phyloP scores from a whole-genome alignment of 2,888 invertebrate species.

The Melikaiella ostensackeni region DNA sequence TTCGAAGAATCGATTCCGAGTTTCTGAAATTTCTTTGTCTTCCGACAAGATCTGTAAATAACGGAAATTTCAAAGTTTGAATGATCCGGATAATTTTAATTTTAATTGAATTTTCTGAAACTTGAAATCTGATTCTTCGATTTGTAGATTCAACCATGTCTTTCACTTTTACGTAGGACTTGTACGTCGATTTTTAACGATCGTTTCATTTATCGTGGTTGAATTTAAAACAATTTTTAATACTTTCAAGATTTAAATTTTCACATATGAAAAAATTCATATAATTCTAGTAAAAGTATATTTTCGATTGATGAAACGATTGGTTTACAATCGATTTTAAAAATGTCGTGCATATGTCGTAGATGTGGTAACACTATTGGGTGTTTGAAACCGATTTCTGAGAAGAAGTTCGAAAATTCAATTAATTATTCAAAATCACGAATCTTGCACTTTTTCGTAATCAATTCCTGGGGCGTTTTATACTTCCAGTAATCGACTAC shows the following conservation, averaged over 20 bases:
- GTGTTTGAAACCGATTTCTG: constrained; percentile 42
- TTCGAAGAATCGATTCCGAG: constrained; percentile 42
- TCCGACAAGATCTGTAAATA: constrained; percentile 1
- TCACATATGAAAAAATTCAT: too few relatives aligned
- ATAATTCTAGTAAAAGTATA: neutral
- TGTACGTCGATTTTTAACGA: constrained; percentile 50
- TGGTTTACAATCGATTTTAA: constrained; percentile 46
- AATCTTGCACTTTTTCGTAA: neutral
- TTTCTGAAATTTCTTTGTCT: constrained; percentile 45
- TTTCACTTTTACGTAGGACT: constrained; percentile 65
- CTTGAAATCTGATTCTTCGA: constrained; percentile 24
- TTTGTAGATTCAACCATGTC: constrained; percentile 66
- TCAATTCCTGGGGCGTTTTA: neutral
- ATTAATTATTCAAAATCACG: constrained; percentile 48
- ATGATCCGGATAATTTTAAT: neutral
- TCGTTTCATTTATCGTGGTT: neutral
- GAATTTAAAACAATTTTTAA: neutral
- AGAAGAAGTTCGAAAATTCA: constrained; percentile 47
- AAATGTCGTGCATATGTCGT: constrained; percentile 65
- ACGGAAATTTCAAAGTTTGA: neutral
- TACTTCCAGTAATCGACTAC: neutral
- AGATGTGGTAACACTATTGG: constrained; percentile 56
- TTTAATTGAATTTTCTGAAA: constrained; percentile 38
- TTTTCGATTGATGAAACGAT: constrained; percentile 51
- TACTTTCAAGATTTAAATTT: neutral